These are phyloP conservation scores for Menidia beryllina DNA, from an alignment of 2,113 vertebrate species.

Conservation along the genomic window DNA sequence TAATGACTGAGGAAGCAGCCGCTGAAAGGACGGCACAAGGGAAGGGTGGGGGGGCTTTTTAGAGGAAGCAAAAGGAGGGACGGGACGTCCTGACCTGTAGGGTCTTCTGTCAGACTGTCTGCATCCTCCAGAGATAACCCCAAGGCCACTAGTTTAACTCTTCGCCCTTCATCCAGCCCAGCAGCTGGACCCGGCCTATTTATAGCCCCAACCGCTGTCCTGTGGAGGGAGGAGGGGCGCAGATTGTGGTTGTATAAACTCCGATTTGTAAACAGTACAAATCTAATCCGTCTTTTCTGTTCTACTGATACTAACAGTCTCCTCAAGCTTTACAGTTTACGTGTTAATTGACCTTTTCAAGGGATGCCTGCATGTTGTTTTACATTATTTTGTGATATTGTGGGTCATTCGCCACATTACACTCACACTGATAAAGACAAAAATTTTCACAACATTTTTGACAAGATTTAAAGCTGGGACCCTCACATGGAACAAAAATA, in stretches of 20 bases:
- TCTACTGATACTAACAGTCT: conserved; percentile 4
- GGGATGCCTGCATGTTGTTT: no score
- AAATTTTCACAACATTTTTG: no score
- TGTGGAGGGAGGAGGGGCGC: conserved; percentile 48
- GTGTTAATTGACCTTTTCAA: no score
- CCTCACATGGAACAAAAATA: no score
- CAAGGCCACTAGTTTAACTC: conserved; percentile 51
- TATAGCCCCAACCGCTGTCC: conserved; percentile 65
- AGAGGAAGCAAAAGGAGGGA: conserved; percentile 62
- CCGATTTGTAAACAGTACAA: conserved; percentile 48
- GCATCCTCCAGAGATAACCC: conserved; percentile 56
- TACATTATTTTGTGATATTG: no score
- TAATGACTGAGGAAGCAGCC: conserved; percentile 62
- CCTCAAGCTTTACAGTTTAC: conserved; percentile 21
- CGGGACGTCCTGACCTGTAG: conserved; percentile 66
- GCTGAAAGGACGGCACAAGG: conserved; percentile 49
- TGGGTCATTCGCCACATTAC: no score
- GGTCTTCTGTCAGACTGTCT: conserved; percentile 64
- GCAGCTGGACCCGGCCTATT: conserved; percentile 75
- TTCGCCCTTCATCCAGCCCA: conserved; percentile 55
- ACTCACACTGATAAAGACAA: no score
- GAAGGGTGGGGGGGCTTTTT: conserved; percentile 47
- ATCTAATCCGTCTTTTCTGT: conserved; percentile 5
- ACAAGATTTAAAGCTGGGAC: no score
- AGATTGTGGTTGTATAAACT: conserved; percentile 32